A percentile compares a stretch with the other conserved stretches of the same genome.
phyloP scores from a whole-genome alignment of 2,888 invertebrate species.

The Synanthedon tipuliformis region DNA sequence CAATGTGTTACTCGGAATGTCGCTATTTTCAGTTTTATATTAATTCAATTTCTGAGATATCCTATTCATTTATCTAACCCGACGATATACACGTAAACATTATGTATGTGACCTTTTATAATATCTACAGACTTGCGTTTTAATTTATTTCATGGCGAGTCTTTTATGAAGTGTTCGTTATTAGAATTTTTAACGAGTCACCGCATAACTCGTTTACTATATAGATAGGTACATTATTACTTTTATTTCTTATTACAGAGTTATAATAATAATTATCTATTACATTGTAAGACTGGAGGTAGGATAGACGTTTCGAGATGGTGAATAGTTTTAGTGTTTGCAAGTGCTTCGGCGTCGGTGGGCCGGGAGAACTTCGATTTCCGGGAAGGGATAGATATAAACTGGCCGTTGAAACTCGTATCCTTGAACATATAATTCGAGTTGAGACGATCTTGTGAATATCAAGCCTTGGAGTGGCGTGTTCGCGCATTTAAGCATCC shows the following conservation, averaged over 20 bases:
- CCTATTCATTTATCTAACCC: too few species aligned
- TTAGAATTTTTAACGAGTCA: slow-evolving; percentile 8
- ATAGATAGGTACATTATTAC: too few species aligned
- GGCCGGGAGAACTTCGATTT: slow-evolving; percentile 17
- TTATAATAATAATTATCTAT: not conserved
- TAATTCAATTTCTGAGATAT: too few species aligned
- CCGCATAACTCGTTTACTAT: not conserved
- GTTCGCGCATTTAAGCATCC: not conserved
- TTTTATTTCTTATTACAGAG: not conserved
- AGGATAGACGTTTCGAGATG: slow-evolving; percentile 1
- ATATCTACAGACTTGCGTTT: slow-evolving; percentile 16
- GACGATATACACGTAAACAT: too few species aligned
- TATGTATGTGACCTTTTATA: slow-evolving; percentile 12
- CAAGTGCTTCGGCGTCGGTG: slow-evolving; percentile 7
- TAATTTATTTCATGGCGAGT: slow-evolving; percentile 29
- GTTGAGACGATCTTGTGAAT: slow-evolving; percentile 13
- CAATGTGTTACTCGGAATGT: too few species aligned
- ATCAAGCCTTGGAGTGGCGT: not conserved
- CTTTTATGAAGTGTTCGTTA: slow-evolving; percentile 20
- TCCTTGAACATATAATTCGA: slow-evolving; percentile 32
- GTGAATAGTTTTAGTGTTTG: slow-evolving; percentile 19
- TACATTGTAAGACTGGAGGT: not conserved
- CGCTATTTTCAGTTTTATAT: too few species aligned
- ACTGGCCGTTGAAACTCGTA: slow-evolving; percentile 25
- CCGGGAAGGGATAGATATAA: slow-evolving; percentile 55